A percentile compares a stretch with the other conserved stretches of the same genome.
Evolutionary conservation across 2,888 invertebrate species (phyloP).

Genomic region (Seira ritae): DNA sequence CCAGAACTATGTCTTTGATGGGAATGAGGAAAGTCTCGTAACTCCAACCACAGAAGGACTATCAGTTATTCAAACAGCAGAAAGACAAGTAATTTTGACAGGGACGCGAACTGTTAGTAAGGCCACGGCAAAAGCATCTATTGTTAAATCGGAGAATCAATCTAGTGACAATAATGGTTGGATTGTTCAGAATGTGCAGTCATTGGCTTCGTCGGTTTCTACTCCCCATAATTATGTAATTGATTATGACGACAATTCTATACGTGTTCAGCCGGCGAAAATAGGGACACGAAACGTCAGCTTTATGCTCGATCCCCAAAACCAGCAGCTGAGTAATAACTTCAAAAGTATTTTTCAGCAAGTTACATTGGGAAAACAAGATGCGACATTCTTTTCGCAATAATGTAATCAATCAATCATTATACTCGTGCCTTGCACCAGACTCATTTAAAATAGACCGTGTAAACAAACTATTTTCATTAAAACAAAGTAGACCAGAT

Average conservation of each 20-base stretch:
- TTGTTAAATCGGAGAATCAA: neutral
- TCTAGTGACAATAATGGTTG: neutral
- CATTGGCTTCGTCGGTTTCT: no score
- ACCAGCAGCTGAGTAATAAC: constrained; percentile 20
- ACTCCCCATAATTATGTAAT: neutral
- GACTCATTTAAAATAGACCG: no score
- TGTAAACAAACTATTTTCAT: no score
- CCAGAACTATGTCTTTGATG: no score
- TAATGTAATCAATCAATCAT: no score
- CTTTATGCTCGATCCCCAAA: no score
- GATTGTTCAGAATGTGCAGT: no score
- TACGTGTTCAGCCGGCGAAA: constrained; percentile 28
- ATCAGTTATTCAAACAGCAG: no score
- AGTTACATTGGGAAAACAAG: constrained; percentile 40
- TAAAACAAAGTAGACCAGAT: no score
- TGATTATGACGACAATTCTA: neutral
- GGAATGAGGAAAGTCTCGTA: no score
- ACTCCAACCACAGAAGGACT: no score
- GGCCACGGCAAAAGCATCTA: constrained; percentile 28
- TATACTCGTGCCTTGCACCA: no score
- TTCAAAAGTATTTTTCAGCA: constrained; percentile 40
- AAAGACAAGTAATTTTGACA: neutral
- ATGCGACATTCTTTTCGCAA: neutral
- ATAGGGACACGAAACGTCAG: constrained; percentile 38
- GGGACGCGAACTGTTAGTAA: constrained; percentile 32